phyloP scores from a whole-genome alignment of 2,797 vertebrate genomes.

The Myotis planiceps region DNA sequence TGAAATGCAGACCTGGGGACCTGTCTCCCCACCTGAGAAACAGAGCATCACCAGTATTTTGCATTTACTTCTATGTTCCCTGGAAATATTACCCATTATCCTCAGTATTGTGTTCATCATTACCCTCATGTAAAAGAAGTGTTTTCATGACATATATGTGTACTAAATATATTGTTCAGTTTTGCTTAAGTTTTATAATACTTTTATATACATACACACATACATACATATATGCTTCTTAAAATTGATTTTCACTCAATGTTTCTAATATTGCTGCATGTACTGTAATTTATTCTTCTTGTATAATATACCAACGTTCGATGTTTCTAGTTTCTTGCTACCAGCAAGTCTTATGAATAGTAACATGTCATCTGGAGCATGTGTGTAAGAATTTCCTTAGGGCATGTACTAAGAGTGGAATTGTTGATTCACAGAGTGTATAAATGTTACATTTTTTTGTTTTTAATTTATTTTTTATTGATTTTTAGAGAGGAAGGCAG shows the following conservation, averaged over 20 bases:
- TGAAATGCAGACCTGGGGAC: neutral
- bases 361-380: neutral
- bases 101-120: neutral
- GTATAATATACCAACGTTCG: neutral
- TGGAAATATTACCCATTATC: neutral
- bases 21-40: neutral
- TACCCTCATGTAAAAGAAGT: neutral
- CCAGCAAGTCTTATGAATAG: neutral
- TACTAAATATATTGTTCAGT: neutral
- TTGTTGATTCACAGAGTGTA: neutral
- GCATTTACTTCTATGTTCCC: neutral
- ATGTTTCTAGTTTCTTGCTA: neutral
- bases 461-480: too few species aligned
- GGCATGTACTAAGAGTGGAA: neutral
- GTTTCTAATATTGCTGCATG: neutral
- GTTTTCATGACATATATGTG: neutral
- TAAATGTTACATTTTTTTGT: neutral
- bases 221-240: neutral
- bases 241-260: neutral
- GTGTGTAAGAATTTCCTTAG: neutral
- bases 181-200: slow-evolving; percentile 45
- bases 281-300: neutral
- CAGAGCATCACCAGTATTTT: neutral
- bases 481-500: too few species aligned
- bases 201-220: neutral